Evolutionary conservation across 2,888 invertebrate species (phyloP).

Genomic region (Tenthredo notha): DNA sequence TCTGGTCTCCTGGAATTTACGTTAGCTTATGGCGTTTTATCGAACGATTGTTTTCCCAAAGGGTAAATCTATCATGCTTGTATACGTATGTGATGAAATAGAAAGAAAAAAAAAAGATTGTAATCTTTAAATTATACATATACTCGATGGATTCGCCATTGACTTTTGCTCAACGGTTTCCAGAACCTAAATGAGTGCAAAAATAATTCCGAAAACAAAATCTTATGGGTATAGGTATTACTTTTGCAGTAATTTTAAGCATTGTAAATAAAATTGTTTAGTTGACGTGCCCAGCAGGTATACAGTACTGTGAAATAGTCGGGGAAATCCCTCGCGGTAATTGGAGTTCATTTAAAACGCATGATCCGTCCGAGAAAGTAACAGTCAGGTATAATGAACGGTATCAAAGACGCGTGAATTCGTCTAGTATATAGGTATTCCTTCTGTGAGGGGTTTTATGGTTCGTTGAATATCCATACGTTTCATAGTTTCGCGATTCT

Average conservation of each 20-base stretch:
- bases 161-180: background rate
- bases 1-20: constrained; percentile 39
- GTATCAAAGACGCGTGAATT: background rate
- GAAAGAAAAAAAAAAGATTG: too few relatives aligned
- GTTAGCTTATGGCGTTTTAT: constrained; percentile 45
- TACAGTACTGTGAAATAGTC: constrained; percentile 19
- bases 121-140: too few relatives aligned
- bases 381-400: background rate
- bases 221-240: background rate
- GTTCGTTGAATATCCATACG: background rate
- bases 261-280: background rate
- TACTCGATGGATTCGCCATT: background rate
- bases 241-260: background rate
- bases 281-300: background rate
- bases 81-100: background rate
- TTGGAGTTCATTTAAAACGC: background rate
- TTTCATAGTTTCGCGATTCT: background rate
- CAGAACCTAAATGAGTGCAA: background rate
- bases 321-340: background rate
- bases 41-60: constrained; percentile 43
- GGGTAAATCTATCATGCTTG: background rate
- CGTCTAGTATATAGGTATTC: background rate
- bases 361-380: constrained; percentile 26
- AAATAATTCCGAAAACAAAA: background rate
- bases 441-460: background rate